Percentiles rank a stretch among this genome's conserved stretches.
Conservation (phyloP, 2,797 vertebrate species). For the Pogoniulus pusillus region DNA sequence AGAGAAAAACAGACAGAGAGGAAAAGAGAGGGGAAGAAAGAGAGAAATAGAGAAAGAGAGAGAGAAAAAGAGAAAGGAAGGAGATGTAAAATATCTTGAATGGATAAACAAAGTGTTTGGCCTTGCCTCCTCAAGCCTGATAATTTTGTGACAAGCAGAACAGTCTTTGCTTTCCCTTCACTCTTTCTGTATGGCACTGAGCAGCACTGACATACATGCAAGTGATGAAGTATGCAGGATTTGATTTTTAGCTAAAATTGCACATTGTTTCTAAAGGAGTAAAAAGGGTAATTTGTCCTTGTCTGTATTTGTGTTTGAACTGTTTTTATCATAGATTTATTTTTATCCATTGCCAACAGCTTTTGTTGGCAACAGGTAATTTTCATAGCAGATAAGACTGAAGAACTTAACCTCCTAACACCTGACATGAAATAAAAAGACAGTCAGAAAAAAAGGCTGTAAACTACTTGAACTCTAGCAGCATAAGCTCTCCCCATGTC, state of each 20-base stretch:
- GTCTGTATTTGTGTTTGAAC: neutral
- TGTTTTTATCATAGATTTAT: neutral
- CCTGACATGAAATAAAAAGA: neutral
- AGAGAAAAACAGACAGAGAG: too few species aligned
- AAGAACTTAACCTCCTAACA: neutral
- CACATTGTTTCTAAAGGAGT: neutral
- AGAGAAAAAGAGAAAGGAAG: too few species aligned
- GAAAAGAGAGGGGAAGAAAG: too few species aligned
- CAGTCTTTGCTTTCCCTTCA: neutral
- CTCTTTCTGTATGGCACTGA: neutral
- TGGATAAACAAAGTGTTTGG: neutral
- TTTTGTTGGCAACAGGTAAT: neutral
- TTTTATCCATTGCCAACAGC: neutral
- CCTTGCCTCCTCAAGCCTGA: neutral
- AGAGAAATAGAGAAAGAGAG: too few species aligned
- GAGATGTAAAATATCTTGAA: neutral
- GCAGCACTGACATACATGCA: neutral
- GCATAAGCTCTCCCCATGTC: neutral
- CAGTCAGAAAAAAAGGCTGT: neutral
- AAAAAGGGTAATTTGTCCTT: neutral
- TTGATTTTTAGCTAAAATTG: neutral
- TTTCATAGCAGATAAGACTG: neutral
- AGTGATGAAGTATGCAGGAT: neutral
- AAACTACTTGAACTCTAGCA: neutral
- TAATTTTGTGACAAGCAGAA: neutral